phyloP scores from a whole-genome alignment of 1,140 invertebrate species.

The Sycobia sp. region DNA sequence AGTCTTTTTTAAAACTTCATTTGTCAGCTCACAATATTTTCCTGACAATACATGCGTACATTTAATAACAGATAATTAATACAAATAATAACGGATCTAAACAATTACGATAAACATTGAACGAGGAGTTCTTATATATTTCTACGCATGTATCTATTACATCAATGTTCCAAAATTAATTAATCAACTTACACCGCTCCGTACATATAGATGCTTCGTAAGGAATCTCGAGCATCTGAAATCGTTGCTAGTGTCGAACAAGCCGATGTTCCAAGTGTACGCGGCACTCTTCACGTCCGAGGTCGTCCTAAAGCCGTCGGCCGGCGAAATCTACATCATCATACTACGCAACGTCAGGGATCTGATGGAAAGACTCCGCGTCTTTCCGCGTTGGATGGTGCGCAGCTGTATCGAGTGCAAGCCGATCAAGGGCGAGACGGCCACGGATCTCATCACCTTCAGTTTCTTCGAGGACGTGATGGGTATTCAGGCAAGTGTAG shows the following conservation, averaged over 20 bases:
- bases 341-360: slow-evolving; percentile 70
- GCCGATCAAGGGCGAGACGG: slow-evolving; percentile 59
- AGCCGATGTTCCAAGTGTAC: slow-evolving; percentile 79
- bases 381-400: slow-evolving; percentile 83
- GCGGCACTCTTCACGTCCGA: slow-evolving; percentile 74
- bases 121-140: no score
- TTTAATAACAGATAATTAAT: no score
- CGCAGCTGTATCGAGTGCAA: slow-evolving; percentile 77
- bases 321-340: slow-evolving; percentile 77
- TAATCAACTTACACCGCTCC: no score
- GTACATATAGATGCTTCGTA: no score
- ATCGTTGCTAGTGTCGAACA: slow-evolving; percentile 64
- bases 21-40: no score
- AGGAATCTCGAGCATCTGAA: slow-evolving; percentile 76
- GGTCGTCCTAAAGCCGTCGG: slow-evolving; percentile 73
- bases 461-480: slow-evolving; percentile 80
- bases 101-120: no score
- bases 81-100: no score
- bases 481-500: slow-evolving; percentile 58
- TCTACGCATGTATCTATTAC: no score
- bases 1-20: no score
- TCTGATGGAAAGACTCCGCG: slow-evolving; percentile 71
- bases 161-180: no score
- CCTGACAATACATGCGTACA: no score
- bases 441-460: slow-evolving; percentile 66